These are phyloP conservation scores for Neocrepidodera transversa DNA, from an alignment of 2,888 invertebrate species.

Conservation along the genomic window DNA sequence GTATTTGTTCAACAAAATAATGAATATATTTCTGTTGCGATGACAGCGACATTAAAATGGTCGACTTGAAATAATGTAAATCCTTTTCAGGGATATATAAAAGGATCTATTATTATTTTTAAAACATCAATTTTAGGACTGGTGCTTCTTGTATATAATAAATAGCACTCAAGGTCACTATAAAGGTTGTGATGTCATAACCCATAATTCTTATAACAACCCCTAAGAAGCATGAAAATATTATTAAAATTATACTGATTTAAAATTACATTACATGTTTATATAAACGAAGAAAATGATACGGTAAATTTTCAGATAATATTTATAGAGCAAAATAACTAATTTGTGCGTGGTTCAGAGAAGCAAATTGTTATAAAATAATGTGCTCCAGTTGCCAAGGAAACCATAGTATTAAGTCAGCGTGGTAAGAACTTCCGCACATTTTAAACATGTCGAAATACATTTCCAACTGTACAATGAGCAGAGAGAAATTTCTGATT, in stretches of 20 bases:
- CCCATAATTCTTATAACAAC: too few relatives aligned
- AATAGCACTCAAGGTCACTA: too few relatives aligned
- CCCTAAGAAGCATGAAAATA: background rate
- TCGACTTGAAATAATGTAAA: too few relatives aligned
- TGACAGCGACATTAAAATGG: too few relatives aligned
- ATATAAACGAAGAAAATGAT: background rate
- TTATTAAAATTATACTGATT: background rate
- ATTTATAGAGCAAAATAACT: conserved; percentile 40
- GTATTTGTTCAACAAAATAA: too few relatives aligned
- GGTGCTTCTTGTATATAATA: too few relatives aligned
- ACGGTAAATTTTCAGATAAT: conserved; percentile 24
- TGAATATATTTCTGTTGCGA: too few relatives aligned
- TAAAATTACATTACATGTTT: conserved; percentile 1
- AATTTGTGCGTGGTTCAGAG: conserved; percentile 30
- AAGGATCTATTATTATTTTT: too few relatives aligned
- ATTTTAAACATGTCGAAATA: conserved; percentile 44
- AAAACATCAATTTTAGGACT: too few relatives aligned
- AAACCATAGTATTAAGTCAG: conserved; percentile 49
- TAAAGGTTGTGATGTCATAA: too few relatives aligned
- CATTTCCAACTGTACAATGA: conserved; percentile 4
- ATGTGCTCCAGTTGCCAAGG: conserved; percentile 56
- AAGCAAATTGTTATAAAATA: conserved; percentile 45
- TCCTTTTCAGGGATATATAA: too few relatives aligned
- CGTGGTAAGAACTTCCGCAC: conserved; percentile 52
- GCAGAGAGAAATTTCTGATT: conserved; percentile 34